Evolutionary conservation across 2,797 vertebrate genomes (phyloP).

Genomic region (Melanotaenia maccullochi): DNA sequence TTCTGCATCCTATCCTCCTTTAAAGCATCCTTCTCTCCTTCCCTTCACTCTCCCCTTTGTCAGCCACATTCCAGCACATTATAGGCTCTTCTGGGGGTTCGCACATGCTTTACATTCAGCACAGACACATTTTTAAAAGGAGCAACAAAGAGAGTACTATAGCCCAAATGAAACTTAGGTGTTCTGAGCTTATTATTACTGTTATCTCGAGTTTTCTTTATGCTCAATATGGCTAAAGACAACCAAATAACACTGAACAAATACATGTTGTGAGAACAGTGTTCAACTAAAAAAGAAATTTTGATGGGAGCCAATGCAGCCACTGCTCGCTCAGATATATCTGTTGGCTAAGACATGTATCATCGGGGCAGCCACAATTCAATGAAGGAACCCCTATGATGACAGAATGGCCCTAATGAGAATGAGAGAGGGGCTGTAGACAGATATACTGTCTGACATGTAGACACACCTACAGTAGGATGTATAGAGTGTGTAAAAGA

Average conservation of each 20-base stretch:
- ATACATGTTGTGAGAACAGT: background rate
- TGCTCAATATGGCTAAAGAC: background rate
- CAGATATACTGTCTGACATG: no score
- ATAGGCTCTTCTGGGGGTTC: conserved; percentile 18
- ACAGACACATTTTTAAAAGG: conserved; percentile 14
- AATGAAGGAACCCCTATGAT: no score
- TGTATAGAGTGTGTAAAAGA: no score
- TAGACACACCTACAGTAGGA: no score
- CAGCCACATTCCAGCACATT: conserved; percentile 51
- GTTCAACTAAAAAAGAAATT: background rate
- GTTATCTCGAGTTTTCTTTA: background rate
- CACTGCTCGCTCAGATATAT: no score
- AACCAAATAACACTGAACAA: conserved; percentile 5
- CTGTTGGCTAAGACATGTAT: no score
- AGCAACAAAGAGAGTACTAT: background rate
- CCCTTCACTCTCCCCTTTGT: conserved; percentile 39
- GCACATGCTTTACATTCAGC: conserved; percentile 24
- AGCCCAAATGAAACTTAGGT: conserved; percentile 1
- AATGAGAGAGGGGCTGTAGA: no score
- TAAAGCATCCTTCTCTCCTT: conserved; percentile 32
- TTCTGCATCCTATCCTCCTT: conserved; percentile 32
- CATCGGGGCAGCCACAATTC: no score
- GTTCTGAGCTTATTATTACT: background rate
- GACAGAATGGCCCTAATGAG: no score
- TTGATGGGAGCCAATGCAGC: no score